Percentiles rank a stretch among this genome's conserved stretches.
Conservation (phyloP, 2,888 invertebrate species). For the Opisthograptis luteolata region DNA sequence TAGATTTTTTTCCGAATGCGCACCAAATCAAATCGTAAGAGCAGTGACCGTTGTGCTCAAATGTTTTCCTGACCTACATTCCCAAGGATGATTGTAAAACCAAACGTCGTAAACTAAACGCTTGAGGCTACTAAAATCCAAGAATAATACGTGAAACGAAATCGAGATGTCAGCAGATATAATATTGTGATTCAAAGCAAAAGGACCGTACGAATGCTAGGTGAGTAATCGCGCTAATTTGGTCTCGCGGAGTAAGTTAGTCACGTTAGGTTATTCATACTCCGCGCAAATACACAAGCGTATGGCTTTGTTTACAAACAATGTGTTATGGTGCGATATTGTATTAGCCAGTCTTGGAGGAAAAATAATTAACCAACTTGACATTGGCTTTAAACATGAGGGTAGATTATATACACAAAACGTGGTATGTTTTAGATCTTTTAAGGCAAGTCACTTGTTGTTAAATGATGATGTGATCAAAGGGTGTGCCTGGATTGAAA, state of each 20-base stretch:
- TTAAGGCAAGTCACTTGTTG: too few relatives aligned
- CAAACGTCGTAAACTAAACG: constrained; percentile 18
- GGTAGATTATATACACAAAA: background rate
- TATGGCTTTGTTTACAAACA: constrained; percentile 53
- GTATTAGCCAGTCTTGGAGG: constrained; percentile 16
- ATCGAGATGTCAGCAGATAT: constrained; percentile 20
- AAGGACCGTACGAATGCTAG: constrained; percentile 31
- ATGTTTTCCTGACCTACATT: constrained; percentile 20
- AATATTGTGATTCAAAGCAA: constrained; percentile 15
- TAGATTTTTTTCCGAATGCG: too few relatives aligned
- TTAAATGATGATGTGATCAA: too few relatives aligned
- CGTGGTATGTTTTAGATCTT: too few relatives aligned
- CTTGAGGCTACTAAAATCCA: constrained; percentile 7
- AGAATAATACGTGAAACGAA: constrained; percentile 9
- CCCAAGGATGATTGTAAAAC: constrained; percentile 20
- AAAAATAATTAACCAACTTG: constrained; percentile 1
- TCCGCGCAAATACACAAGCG: constrained; percentile 30
- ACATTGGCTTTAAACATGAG: background rate
- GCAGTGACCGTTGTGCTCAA: constrained; percentile 4
- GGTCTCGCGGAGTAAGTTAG: constrained; percentile 37
- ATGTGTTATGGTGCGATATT: constrained; percentile 26
- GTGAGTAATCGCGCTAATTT: constrained; percentile 50
- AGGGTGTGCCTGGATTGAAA: too few relatives aligned
- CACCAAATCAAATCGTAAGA: background rate
- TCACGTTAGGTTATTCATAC: constrained; percentile 39